phyloP scores from a whole-genome alignment of 1,140 invertebrate genomes.

The Drepana arcuata region DNA sequence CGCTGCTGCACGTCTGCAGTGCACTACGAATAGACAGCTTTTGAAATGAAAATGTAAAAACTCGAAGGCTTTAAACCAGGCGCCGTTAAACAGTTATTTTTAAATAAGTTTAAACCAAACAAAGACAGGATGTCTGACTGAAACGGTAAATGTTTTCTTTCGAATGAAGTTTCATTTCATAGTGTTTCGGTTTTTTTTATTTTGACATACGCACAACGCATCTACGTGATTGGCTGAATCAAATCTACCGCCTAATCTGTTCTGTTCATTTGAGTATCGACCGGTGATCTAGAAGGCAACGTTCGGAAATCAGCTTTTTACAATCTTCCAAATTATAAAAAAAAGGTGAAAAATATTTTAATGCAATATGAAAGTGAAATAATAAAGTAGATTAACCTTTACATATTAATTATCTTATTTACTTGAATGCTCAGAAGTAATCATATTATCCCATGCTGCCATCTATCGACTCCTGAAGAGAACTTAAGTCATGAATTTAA shows the following conservation, averaged over 20 bases:
- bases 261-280: conserved; percentile 44
- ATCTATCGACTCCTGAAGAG: too few species aligned
- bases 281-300: conserved; percentile 38
- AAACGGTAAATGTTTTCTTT: conserved; percentile 32
- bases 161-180: conserved; percentile 25
- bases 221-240: conserved; percentile 38
- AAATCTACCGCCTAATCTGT: conserved; percentile 37
- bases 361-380: too few species aligned
- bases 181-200: conserved; percentile 16
- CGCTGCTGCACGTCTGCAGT: conserved; percentile 19
- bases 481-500: too few species aligned
- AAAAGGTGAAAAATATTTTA: too few species aligned
- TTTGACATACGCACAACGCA: conserved; percentile 38
- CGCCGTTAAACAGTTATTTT: conserved; percentile 53
- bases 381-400: too few species aligned
- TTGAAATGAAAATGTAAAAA: conserved; percentile 19
- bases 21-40: conserved; percentile 24
- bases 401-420: too few species aligned
- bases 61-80: conserved; percentile 27
- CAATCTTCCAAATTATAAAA: too few species aligned
- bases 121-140: conserved; percentile 37
- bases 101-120: conserved; percentile 41
- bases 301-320: too few species aligned
- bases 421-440: too few species aligned
- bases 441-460: too few species aligned